Evolutionary conservation across 2,113 vertebrate genomes (phyloP), one percentile per base, ranked within the genome.

Genomic region (Jaculus jaculus): DNA sequence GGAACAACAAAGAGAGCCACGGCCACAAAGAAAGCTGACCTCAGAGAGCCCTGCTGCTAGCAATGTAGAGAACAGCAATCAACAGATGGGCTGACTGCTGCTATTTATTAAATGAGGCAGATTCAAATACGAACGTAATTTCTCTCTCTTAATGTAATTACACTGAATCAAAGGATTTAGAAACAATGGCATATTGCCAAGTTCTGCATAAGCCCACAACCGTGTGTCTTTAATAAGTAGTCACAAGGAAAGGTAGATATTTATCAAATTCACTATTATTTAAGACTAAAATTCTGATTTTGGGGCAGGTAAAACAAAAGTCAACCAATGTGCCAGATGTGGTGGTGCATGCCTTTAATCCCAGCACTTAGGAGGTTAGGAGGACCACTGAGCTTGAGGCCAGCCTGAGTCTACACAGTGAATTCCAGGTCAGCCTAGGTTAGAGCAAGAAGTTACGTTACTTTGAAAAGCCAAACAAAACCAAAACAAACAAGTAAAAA

Each of bases 41-140:
- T 94, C 24, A 28, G 83, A 58, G 37, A 95, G 91, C 91, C 87
- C 69, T 94, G 23, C 80, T 97, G 18, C 85, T 94, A 80, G 54
- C 97, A 92, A 69, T 91, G 87, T 1, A 17, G 47, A 84, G 84
- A 92, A 96, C 23, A 3, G 63, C 42, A 68, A 95, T 78, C 90
- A 88, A 84, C 97, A 98, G 95, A 96, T 96, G 90, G 92, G 84
- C 90, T 81, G 87, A 96, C 83, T 69, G 39, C 93, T 16, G 3
- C 51, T 37, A 83, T 60, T 95, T 84, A 89, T 74, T 79, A 83
- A 88, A 83, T 95, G 93, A 90, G 65, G 78, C 88, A 91, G 91
- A 61, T 85, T 87, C 91, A 97, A 94, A 94, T 90, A n/a, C 12
- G 84, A 94, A 78, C 91, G 51, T 88, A 26, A 4, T 84, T 94